Base-by-base conservation (phyloP, 2,113 vertebrate genomes). In the Tupaia tana region DNA sequence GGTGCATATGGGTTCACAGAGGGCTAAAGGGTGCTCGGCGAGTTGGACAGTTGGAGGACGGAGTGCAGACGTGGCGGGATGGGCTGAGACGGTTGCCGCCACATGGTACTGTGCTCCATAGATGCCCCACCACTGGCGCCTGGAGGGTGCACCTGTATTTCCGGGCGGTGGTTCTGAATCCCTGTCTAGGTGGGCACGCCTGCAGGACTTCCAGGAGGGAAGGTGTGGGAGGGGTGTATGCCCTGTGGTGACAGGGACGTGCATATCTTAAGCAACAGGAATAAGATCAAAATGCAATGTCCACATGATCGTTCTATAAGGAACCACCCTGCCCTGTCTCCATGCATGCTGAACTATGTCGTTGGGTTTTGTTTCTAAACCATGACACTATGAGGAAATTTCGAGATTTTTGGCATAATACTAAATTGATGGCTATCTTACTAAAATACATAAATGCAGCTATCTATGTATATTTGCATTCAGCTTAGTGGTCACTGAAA, bases 61-160 rank as follows among this genome's bases (percentile, higher is more conserved):
- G 88, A 18, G 27, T 6, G 0, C 2, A 6, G 27, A 20, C 0
- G 0, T 0, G 24, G 15, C 29, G 19, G 58, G 24, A 56, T 11
- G 63, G 12, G 7, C 64, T 58, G 43, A 43, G 43, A 43, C 6
- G 43, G 43, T 43, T 4, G 43, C 43, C n/a, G n/a, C 58, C n/a
- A 7, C 20, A 0, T 13, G 52, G 31, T 9, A 0, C 43, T 31
- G 52, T 19, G 64, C 43, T 27, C 52, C 19, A 1, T 27, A 58
- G 29, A 70, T 64, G 24, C 22, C 66, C 85, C 22, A 0, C 43
- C 4, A 54, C 11, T 22, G 6, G 4, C 2, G 5, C 27, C 61
- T 73, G 64, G 27, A 31, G 66, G 58, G 25, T 69, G 2, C 70
- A 12, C 0, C 0, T 52, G 58, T 27, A 6, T 91, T 61, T 73